phyloP scores from a whole-genome alignment of 2,888 invertebrate species.

The Aspidiotus rigidus region DNA sequence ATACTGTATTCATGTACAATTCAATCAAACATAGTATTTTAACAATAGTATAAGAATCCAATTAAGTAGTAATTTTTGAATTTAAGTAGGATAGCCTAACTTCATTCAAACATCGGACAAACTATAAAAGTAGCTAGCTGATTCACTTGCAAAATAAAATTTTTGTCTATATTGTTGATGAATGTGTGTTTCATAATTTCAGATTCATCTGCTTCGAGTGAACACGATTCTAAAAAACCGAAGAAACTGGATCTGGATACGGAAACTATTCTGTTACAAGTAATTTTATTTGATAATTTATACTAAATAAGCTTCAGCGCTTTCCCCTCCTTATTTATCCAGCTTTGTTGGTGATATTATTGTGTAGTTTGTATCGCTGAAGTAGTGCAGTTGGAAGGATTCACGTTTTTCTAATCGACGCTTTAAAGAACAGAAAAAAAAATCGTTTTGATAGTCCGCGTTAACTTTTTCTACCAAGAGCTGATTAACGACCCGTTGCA shows the following conservation, averaged over 20 bases:
- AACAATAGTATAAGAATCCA: slow-evolving; percentile 1
- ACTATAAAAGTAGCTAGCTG: background rate
- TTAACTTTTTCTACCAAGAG: no score
- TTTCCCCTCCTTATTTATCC: no score
- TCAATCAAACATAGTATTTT: background rate
- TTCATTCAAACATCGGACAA: no score
- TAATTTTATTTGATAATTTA: background rate
- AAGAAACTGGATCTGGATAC: slow-evolving; percentile 20
- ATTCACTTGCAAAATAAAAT: background rate
- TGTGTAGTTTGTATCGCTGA: no score
- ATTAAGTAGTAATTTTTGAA: background rate
- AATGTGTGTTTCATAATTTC: background rate
- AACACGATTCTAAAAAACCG: background rate
- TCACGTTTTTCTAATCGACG: no score
- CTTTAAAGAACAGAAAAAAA: no score
- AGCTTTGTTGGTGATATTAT: no score
- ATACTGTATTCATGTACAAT: background rate
- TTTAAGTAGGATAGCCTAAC: no score
- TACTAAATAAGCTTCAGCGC: no score
- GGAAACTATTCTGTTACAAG: slow-evolving; percentile 24
- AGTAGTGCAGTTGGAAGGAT: no score
- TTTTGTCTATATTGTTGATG: background rate
- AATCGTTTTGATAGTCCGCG: no score
- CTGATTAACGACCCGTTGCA: no score
- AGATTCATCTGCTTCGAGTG: background rate